Evolutionary conservation across 2,888 invertebrate genomes (phyloP).

Genomic region (Mechanitis mazaeus): DNA sequence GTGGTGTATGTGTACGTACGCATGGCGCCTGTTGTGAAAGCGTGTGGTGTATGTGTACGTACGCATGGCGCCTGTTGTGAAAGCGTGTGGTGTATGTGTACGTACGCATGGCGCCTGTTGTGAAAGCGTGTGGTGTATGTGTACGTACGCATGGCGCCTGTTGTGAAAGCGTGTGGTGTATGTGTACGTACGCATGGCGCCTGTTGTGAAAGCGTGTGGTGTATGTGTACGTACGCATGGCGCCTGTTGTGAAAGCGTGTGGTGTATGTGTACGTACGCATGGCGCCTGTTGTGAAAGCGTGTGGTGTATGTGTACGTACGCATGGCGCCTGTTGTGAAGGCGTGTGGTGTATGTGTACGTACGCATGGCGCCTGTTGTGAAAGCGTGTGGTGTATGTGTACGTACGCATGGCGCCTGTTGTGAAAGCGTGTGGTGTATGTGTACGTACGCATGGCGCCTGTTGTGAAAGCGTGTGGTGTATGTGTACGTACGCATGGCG

Average conservation of each 20-base stretch:
- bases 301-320: not conserved
- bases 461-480: slow-evolving; percentile 33
- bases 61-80: not conserved
- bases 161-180: not conserved
- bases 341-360: not conserved
- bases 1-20: not conserved
- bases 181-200: not conserved
- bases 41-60: not conserved
- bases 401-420: not conserved
- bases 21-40: not conserved
- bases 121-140: not conserved
- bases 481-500: too few relatives aligned
- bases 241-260: not conserved
- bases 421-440: not conserved
- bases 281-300: slow-evolving; percentile 35
- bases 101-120: too few relatives aligned
- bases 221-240: not conserved
- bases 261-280: slow-evolving; percentile 6
- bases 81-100: not conserved
- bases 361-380: not conserved
- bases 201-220: not conserved
- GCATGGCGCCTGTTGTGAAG: not conserved
- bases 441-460: slow-evolving; percentile 19
- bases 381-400: not conserved
- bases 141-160: not conserved